Evolutionary conservation across 2,797 vertebrate species (phyloP), one percentile per base, ranked within the genome.

Genomic region (Harpagifer antarcticus): DNA sequence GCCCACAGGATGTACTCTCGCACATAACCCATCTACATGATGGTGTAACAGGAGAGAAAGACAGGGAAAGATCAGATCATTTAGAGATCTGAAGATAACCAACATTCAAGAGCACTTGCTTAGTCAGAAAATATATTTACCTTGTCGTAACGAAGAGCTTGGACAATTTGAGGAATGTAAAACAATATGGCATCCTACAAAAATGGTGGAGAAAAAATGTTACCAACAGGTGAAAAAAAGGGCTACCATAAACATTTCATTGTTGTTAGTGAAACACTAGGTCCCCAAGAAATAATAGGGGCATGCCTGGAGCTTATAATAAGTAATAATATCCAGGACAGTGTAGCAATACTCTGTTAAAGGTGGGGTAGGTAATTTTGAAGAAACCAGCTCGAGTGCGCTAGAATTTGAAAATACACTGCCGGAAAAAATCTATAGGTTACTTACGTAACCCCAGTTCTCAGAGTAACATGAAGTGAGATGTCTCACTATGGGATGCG

Each of bases 141-240:
- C 97, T 99, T 99, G 89, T 99, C 98, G 3, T 98, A 99, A 3
- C 97, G 95, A 83, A 99, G 96, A 1, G 98, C 98, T 87, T 99
- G 98, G 58, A 99, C 98, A 33, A 99, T 99, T 89, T 99, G 98
- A 68, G 98, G 98, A 89, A 99, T 99, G 93, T 99, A 99, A 94
- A 99, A 99, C 83, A 99, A 95, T 93, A 99, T 99, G 65, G 98
- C 97, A 60, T 99, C 98, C 98, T 99, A 87, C 45, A 77, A 86
- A 92, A 27, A 92, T 8, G 63, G 0, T 7, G 16, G 45, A n/a
- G 48, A 23, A 20, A 27, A 47, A 48, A 47, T 27, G 52, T 65
- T 16, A 79, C 5, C 3, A 58, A 37, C 13, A 0, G 45, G 43
- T 10, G 56, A 52, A 58, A 23, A 57, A 66, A 20, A 55, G 9